Percentiles rank a stretch among this genome's conserved stretches.
Conservation (phyloP, 1,140 invertebrate genomes). For the Micrasema longulum region DNA sequence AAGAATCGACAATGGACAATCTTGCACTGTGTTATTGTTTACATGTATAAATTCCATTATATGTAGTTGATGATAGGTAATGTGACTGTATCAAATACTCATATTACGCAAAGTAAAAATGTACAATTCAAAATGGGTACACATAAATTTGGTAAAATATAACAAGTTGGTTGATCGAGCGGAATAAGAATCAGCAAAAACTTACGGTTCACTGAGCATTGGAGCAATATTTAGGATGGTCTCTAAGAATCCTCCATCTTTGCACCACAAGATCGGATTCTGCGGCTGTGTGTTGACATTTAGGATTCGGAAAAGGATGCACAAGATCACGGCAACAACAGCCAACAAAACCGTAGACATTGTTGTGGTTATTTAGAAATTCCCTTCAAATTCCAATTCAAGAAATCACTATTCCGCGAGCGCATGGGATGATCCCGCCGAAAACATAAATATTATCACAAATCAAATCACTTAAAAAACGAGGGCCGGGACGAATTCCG, state of each 20-base stretch:
- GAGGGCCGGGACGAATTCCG: neutral
- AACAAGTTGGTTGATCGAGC: no score
- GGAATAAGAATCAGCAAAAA: neutral
- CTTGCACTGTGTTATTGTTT: no score
- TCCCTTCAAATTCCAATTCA: neutral
- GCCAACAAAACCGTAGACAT: conserved; percentile 84
- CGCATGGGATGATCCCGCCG: conserved; percentile 8
- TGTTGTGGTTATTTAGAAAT: conserved; percentile 24
- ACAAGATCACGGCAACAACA: conserved; percentile 80
- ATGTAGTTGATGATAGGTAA: no score
- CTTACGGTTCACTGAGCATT: conserved; percentile 80
- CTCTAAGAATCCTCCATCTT: conserved; percentile 80
- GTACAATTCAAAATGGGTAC: no score
- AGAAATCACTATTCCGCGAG: conserved; percentile 7
- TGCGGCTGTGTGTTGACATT: conserved; percentile 84
- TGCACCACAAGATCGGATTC: conserved; percentile 79
- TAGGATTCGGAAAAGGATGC: conserved; percentile 83
- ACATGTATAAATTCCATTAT: no score
- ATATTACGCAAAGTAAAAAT: no score
- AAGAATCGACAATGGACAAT: no score
- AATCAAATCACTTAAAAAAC: conserved; percentile 15
- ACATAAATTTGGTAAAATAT: no score
- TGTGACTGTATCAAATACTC: no score
- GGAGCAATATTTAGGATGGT: conserved; percentile 82
- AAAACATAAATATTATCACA: conserved; percentile 34